Evolutionary conservation across 92 coral and sea anemone genomes (phyloP).

Genomic region (Epizoanthus illoricatus): DNA sequence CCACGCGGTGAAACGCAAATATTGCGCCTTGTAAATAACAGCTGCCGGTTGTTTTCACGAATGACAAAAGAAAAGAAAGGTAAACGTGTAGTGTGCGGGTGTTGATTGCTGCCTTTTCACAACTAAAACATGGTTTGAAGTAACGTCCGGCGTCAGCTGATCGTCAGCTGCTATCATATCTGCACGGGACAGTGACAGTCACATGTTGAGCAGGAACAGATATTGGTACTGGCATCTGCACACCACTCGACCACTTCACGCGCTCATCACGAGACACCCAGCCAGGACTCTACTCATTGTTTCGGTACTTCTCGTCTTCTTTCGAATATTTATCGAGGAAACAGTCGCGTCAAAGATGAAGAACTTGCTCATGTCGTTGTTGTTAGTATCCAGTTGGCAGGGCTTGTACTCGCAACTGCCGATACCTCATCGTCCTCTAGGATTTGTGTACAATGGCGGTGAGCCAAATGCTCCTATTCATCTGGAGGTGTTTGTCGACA

Average conservation of each 20-base stretch:
- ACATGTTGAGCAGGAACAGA: conserved; percentile 9
- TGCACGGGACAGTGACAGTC: neutral
- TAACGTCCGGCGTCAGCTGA: no score
- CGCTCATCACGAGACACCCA: conserved; percentile 37
- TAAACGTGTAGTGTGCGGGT: no score
- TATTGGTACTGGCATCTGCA: conserved; percentile 32
- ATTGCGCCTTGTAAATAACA: no score
- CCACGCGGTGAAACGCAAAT: no score
- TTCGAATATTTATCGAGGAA: conserved; percentile 33
- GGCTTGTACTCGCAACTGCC: conserved; percentile 52
- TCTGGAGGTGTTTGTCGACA: conserved; percentile 67
- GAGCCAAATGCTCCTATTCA: conserved; percentile 66
- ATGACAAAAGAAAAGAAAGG: no score
- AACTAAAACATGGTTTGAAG: no score
- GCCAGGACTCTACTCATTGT: neutral
- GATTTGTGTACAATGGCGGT: conserved; percentile 71
- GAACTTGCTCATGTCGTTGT: conserved; percentile 17
- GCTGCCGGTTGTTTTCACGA: no score
- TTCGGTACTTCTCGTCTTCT: conserved; percentile 11
- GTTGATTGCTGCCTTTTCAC: no score
- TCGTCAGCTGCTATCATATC: no score
- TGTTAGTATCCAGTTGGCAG: conserved; percentile 21
- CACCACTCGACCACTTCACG: conserved; percentile 28
- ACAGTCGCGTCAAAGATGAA: conserved; percentile 25
- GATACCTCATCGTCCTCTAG: conserved; percentile 71